These are phyloP conservation scores for Corythaixoides concolor DNA, from an alignment of 2,113 vertebrate species.

Conservation along the genomic window DNA sequence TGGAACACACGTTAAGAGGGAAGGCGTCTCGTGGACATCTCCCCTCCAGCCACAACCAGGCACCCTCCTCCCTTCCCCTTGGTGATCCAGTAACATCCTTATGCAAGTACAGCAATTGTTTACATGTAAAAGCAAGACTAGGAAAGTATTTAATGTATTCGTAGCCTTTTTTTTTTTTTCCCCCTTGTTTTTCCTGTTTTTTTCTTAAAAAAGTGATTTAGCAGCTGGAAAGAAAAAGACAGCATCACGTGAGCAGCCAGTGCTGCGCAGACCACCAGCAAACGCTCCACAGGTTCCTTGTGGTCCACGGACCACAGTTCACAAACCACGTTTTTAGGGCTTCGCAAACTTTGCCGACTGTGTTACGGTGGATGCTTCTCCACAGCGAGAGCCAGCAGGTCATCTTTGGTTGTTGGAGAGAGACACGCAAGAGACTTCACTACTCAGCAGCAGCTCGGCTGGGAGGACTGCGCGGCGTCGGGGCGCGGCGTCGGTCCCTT, in stretches of 20 bases:
- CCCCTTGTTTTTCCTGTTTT: background rate
- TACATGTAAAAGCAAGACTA: slow-evolving; percentile 45
- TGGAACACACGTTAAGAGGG: background rate
- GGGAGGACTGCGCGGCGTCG: background rate
- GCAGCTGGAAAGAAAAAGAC: slow-evolving; percentile 29
- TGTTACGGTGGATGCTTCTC: background rate
- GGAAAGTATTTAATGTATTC: slow-evolving; percentile 22
- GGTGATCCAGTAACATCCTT: slow-evolving; percentile 34
- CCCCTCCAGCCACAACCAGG: slow-evolving; percentile 11
- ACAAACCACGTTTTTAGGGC: background rate
- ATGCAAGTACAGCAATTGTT: slow-evolving; percentile 39
- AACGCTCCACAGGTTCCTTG: background rate
- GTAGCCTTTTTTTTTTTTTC: background rate
- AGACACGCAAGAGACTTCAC: background rate
- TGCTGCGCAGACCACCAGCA: background rate
- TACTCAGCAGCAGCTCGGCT: background rate
- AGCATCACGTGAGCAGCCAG: slow-evolving; percentile 28
- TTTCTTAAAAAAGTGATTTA: background rate
- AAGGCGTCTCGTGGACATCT: background rate
- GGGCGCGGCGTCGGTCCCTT: background rate
- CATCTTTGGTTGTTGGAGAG: slow-evolving; percentile 32
- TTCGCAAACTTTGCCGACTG: background rate
- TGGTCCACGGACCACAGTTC: background rate
- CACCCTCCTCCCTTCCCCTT: background rate
- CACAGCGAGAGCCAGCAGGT: slow-evolving; percentile 38